phyloP scores from a whole-genome alignment of 2,888 invertebrate species.

The Idaea dimidiata region DNA sequence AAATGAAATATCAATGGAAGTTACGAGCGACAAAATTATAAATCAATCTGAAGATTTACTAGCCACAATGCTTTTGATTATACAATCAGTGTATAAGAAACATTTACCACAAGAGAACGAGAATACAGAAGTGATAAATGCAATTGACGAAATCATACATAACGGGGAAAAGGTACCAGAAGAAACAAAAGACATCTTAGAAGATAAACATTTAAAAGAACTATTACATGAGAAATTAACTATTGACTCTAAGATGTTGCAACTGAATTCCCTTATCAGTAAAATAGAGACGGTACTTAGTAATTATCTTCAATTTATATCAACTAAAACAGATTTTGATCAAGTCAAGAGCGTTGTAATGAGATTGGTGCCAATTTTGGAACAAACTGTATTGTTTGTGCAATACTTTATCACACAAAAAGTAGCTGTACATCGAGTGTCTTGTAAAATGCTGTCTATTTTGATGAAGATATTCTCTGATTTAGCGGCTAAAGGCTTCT shows the following conservation, averaged over 20 bases:
- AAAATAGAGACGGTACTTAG: slow-evolving; percentile 63
- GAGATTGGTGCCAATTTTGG: slow-evolving; percentile 84
- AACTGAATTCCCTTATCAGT: slow-evolving; percentile 68
- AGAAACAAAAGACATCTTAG: slow-evolving; percentile 73
- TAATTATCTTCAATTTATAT: slow-evolving; percentile 64
- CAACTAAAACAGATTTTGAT: slow-evolving; percentile 39
- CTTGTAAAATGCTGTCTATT: slow-evolving; percentile 91
- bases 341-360: slow-evolving; percentile 59
- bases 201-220: slow-evolving; percentile 84
- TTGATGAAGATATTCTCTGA: slow-evolving; percentile 92
- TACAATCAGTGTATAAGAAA: slow-evolving; percentile 67
- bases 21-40: slow-evolving; percentile 35
- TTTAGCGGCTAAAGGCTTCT: slow-evolving; percentile 90
- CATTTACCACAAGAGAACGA: slow-evolving; percentile 53
- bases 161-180: slow-evolving; percentile 51
- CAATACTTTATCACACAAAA: slow-evolving; percentile 91
- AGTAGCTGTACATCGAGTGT: slow-evolving; percentile 88
- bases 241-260: slow-evolving; percentile 81
- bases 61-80: slow-evolving; percentile 55
- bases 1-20: slow-evolving; percentile 46
- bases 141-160: slow-evolving; percentile 62
- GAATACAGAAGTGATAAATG: slow-evolving; percentile 54
- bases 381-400: slow-evolving; percentile 87
- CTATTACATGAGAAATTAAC: slow-evolving; percentile 83
- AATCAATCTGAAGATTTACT: slow-evolving; percentile 60